A percentile compares a stretch with the other conserved stretches of the same genome.
These are phyloP conservation scores for Empis stercorea DNA, from an alignment of 2,888 invertebrate species.

Conservation along the genomic window DNA sequence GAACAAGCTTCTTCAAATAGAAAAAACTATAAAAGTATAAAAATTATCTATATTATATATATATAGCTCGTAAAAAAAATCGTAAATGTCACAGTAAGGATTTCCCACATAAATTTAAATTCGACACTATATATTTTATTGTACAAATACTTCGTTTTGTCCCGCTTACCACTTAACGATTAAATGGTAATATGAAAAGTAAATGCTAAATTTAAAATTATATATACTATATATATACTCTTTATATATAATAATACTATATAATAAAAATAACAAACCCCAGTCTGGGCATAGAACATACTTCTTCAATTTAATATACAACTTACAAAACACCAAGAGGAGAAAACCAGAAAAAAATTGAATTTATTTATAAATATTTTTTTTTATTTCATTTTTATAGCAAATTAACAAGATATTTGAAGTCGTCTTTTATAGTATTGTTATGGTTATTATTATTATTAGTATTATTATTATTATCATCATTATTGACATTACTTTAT, in stretches of 20 bases:
- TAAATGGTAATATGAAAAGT: no score
- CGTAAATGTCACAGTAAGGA: conserved; percentile 11
- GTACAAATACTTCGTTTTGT: no score
- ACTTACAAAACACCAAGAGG: neutral
- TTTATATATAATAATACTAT: no score
- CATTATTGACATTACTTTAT: no score
- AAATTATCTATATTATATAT: conserved; percentile 6
- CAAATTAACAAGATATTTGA: conserved; percentile 17
- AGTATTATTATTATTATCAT: conserved; percentile 4
- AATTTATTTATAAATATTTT: neutral
- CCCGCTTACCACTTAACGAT: no score
- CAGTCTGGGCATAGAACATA: no score
- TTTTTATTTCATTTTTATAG: conserved; percentile 9
- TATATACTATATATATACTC: no score
- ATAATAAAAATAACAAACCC: no score
- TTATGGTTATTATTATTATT: conserved; percentile 14
- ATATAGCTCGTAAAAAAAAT: conserved; percentile 13
- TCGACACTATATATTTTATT: no score
- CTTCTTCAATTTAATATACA: neutral
- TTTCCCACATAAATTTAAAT: conserved; percentile 13
- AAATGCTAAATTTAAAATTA: no score
- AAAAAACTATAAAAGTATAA: no score
- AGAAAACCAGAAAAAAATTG: conserved; percentile 2
- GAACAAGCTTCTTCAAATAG: no score
- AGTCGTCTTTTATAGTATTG: conserved; percentile 15